Conservation (phyloP, 2,888 invertebrate species). For the Zeuzera pyrina region DNA sequence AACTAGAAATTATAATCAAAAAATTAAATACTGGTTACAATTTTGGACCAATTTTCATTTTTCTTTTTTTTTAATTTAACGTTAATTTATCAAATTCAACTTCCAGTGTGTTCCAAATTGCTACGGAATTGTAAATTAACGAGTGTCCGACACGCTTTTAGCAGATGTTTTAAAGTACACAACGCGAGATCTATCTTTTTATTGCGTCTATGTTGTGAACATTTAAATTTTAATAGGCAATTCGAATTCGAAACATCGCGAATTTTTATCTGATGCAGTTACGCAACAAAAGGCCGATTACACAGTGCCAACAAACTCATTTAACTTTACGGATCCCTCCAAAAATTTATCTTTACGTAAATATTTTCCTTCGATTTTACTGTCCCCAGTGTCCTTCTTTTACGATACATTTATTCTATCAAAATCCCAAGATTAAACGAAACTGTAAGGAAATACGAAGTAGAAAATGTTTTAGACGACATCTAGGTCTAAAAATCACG, state of each 20-base stretch:
- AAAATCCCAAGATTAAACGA: conserved; percentile 43
- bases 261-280: conserved; percentile 55
- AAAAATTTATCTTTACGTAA: conserved; percentile 44
- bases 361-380: conserved; percentile 64
- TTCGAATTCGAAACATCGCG: conserved; percentile 26
- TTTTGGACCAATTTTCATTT: too few relatives aligned
- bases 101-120: too few relatives aligned
- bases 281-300: conserved; percentile 52
- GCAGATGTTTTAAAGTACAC: too few relatives aligned
- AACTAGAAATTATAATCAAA: too few relatives aligned
- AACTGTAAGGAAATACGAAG: background rate
- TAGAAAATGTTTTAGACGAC: background rate
- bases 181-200: too few relatives aligned
- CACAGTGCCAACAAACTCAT: conserved; percentile 63
- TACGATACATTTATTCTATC: conserved; percentile 59
- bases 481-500: too few relatives aligned
- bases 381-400: conserved; percentile 48
- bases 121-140: too few relatives aligned
- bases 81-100: too few relatives aligned
- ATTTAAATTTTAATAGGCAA: conserved; percentile 20
- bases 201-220: conserved; percentile 12
- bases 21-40: too few relatives aligned
- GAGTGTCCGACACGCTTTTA: too few relatives aligned
- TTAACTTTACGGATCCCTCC: conserved; percentile 63
- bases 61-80: too few relatives aligned